Base-by-base conservation (phyloP, 92 coral and sea anemone species). In the Heteractis magnifica region DNA sequence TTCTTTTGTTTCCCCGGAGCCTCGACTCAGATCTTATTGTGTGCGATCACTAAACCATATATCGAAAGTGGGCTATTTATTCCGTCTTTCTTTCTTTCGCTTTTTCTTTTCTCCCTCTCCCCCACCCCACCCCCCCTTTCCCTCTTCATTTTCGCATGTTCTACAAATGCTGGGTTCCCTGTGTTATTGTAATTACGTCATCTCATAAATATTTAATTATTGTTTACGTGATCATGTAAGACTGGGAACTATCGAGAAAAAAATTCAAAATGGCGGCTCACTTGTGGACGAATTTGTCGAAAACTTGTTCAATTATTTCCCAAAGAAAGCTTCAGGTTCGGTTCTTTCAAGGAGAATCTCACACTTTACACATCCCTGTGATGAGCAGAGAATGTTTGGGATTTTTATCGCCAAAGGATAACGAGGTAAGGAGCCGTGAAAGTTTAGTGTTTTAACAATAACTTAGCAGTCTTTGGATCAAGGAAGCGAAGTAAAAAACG, bases 311-410 rank as follows among this genome's bases (percentile, higher is more conserved):
- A 68, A 49, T 93, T 79, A 48, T 91, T 82, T 83, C 93, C 41
- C 88, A 75, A 62, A 81, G 82, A 79, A 87, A 86, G 77, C 26
- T 74, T 75, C 94, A 90, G 84, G 77, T 79, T 58, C 65, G 87
- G 71, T 90, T 83, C 56, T 83, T 90, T 51, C 92, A 93, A 55
- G 89, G 85, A 10, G 92, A 87, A 55, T 83, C 94, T 23, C 97
- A 91, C 73, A 87, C 87, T 49, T 77, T 93, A 21, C 97, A 93
- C 77, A 89, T 88, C 0, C 97, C 97, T 19, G 97, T 93, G 65
- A 93, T 93, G 97, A 68, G 85, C 79, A 91, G 92, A 58, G 97
- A 93, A 74, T 91, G 93, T 72, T 79, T 93, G 83, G 92, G 94
- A 11, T 93, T 93, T 82, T 84, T 93, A 56, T 85, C 94, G 6